Conservation (phyloP, 2,888 invertebrate genomes). For the Cerastoderma edule region DNA sequence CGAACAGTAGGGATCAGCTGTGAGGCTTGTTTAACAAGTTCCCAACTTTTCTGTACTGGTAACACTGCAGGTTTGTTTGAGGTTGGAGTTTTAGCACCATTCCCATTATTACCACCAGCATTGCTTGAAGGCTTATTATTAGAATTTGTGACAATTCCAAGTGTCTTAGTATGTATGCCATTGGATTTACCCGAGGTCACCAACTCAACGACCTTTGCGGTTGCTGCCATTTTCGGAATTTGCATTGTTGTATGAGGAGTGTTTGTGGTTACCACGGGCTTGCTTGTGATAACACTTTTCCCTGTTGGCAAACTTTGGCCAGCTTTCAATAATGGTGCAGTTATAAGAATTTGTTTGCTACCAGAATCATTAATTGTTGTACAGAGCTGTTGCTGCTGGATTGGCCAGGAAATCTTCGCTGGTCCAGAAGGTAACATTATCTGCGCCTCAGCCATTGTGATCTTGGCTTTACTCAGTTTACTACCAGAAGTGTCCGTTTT, state of each 20-base stretch:
- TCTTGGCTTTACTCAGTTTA: slow-evolving; percentile 44
- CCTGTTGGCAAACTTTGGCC: slow-evolving; percentile 3
- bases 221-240: slow-evolving; percentile 12
- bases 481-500: slow-evolving; percentile 50
- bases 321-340: slow-evolving; percentile 30
- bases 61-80: slow-evolving; percentile 43
- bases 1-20: slow-evolving; percentile 23
- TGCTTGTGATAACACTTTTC: slow-evolving; percentile 11
- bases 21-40: slow-evolving; percentile 54
- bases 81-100: background rate
- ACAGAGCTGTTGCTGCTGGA: slow-evolving; percentile 31
- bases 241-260: slow-evolving; percentile 1
- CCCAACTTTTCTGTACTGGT: slow-evolving; percentile 57
- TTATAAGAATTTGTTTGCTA: slow-evolving; percentile 50
- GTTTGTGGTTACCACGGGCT: background rate
- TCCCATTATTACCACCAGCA: background rate
- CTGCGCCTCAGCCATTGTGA: slow-evolving; percentile 60
- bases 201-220: slow-evolving; percentile 37
- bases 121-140: too few species aligned
- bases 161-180: background rate
- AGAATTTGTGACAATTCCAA: background rate
- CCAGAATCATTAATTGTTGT: slow-evolving; percentile 29
- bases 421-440: slow-evolving; percentile 59
- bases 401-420: slow-evolving; percentile 57
- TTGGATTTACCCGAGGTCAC: slow-evolving; percentile 14